Evolutionary conservation across 2,797 vertebrate genomes (phyloP).

Genomic region (Eleutherodactylus coqui): DNA sequence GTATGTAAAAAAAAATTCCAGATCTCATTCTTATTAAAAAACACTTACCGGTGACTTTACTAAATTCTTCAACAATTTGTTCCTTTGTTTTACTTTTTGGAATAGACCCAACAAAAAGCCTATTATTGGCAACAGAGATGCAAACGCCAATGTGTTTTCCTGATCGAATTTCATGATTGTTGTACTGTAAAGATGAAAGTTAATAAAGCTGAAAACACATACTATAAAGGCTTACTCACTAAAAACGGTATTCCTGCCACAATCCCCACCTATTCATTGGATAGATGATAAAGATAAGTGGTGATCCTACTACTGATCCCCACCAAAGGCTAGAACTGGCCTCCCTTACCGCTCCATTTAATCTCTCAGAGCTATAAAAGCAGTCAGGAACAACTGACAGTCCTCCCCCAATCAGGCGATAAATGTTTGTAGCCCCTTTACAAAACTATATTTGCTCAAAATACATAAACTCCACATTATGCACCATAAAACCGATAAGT

Average conservation of each 20-base stretch:
- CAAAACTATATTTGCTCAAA: no score
- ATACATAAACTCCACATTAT: no score
- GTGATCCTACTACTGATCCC: neutral
- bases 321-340: neutral
- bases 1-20: no score
- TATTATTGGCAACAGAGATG: constrained; percentile 98
- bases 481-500: no score
- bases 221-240: neutral
- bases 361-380: no score
- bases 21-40: neutral
- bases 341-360: no score
- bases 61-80: constrained; percentile 96
- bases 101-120: constrained; percentile 97
- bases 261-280: neutral
- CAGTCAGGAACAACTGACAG: no score
- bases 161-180: constrained; percentile 97
- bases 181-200: constrained; percentile 81
- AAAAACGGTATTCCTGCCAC: neutral
- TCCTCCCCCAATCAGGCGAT: no score
- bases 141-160: constrained; percentile 97
- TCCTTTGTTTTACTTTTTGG: constrained; percentile 99
- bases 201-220: constrained; percentile 30
- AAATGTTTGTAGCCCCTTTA: no score
- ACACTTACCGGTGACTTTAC: constrained; percentile 94
- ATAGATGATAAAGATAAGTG: neutral